Conservation (phyloP, 2,113 vertebrate genomes). For the Lampris megalopsis region DNA sequence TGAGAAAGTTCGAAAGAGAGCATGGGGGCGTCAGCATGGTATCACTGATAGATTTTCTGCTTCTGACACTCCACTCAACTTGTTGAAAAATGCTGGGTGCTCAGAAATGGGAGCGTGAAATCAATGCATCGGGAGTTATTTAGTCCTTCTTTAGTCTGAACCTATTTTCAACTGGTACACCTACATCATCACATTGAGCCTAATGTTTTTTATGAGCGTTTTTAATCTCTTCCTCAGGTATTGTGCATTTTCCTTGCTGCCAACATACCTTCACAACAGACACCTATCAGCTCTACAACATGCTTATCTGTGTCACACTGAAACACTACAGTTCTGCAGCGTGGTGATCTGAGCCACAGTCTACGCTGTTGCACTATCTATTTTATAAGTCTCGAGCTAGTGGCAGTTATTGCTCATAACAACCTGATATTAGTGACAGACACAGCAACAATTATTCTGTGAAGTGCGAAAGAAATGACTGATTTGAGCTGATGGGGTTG, state of each 20-base stretch:
- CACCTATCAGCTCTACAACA: neutral
- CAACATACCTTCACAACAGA: neutral
- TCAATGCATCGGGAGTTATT: conserved; percentile 41
- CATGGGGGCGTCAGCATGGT: conserved; percentile 9
- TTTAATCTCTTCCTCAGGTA: neutral
- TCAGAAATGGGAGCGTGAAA: conserved; percentile 38
- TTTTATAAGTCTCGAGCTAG: neutral
- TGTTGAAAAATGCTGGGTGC: neutral
- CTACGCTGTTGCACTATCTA: conserved; percentile 28
- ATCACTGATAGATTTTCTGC: conserved; percentile 27
- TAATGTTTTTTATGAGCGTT: neutral
- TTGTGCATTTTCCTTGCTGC: neutral
- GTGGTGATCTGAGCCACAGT: conserved; percentile 14
- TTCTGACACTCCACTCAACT: neutral
- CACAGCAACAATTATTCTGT: conserved; percentile 66
- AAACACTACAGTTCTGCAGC: conserved; percentile 1
- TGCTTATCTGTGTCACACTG: no score
- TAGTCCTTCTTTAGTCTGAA: conserved; percentile 15
- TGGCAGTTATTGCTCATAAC: conserved; percentile 33
- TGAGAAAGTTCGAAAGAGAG: neutral
- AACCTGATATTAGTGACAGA: conserved; percentile 52
- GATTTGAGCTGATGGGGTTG: conserved; percentile 60
- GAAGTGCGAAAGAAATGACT: conserved; percentile 46
- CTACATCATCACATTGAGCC: neutral
- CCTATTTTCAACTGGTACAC: neutral